These are phyloP conservation scores for Coturnix japonica DNA, from an alignment of 2,113 vertebrate genomes.

Conservation along the genomic window DNA sequence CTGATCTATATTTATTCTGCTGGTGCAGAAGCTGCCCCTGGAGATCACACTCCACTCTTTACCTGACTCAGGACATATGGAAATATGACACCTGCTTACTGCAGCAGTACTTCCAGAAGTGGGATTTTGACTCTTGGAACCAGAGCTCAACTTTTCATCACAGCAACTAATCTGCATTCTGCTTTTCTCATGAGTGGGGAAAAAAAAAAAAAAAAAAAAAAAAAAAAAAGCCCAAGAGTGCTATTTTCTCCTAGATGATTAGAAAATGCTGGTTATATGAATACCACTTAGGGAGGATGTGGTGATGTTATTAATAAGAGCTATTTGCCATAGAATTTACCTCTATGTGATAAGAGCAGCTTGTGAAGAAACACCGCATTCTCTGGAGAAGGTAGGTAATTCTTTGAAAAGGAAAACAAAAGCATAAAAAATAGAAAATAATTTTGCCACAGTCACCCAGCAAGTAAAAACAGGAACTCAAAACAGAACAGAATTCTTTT, in stretches of 20 bases:
- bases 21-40: background rate
- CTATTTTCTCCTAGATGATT: background rate
- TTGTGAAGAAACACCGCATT: background rate
- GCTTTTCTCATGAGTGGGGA: background rate
- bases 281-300: background rate
- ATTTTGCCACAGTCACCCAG: background rate
- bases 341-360: background rate
- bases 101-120: conserved; percentile 9
- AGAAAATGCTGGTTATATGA: background rate
- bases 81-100: conserved; percentile 38
- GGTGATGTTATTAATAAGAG: conserved; percentile 1
- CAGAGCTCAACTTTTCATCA: background rate
- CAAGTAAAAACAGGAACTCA: background rate
- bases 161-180: background rate
- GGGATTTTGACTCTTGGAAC: conserved; percentile 13
- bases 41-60: background rate
- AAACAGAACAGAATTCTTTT: background rate
- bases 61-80: conserved; percentile 25
- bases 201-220: too few relatives aligned
- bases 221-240: background rate
- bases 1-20: conserved; percentile 24
- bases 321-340: conserved; percentile 21
- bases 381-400: background rate
- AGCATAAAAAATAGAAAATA: background rate
- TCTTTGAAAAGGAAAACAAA: background rate